phyloP scores from a whole-genome alignment of 2,113 vertebrate genomes.

The Prochilodus magdalenae region DNA sequence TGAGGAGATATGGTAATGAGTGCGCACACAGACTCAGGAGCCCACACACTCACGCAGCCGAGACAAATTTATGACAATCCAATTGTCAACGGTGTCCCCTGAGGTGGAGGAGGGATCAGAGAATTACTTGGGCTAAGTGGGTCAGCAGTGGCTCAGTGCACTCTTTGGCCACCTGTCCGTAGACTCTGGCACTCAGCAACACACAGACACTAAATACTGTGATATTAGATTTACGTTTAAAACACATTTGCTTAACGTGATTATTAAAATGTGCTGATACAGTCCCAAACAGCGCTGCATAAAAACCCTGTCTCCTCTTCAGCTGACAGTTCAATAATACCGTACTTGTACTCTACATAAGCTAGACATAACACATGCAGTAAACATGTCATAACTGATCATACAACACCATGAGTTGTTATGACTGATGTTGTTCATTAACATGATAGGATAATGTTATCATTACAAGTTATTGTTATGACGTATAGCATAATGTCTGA shows the following conservation, averaged over 20 bases:
- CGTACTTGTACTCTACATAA: too few relatives aligned
- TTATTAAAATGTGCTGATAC: background rate
- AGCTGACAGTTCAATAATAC: too few relatives aligned
- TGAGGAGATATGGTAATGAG: background rate
- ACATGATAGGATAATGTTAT: too few relatives aligned
- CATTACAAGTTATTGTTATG: too few relatives aligned
- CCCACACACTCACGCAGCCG: background rate
- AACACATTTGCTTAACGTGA: background rate
- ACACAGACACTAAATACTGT: background rate
- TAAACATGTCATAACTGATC: too few relatives aligned
- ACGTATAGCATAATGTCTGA: too few relatives aligned
- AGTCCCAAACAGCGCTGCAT: background rate
- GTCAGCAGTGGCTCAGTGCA: slow-evolving; percentile 16
- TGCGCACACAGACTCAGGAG: background rate
- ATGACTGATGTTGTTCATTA: too few relatives aligned
- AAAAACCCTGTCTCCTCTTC: too few relatives aligned
- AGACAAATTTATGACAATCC: slow-evolving; percentile 20
- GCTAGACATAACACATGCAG: too few relatives aligned
- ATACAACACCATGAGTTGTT: too few relatives aligned
- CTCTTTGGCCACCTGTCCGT: slow-evolving; percentile 38
- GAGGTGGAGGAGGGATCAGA: slow-evolving; percentile 30
- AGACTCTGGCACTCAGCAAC: background rate
- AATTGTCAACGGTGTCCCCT: background rate
- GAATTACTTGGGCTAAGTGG: slow-evolving; percentile 36
- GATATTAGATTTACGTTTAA: background rate